Base-by-base conservation (phyloP, 1,140 invertebrate genomes). In the Hermetia illucens region DNA sequence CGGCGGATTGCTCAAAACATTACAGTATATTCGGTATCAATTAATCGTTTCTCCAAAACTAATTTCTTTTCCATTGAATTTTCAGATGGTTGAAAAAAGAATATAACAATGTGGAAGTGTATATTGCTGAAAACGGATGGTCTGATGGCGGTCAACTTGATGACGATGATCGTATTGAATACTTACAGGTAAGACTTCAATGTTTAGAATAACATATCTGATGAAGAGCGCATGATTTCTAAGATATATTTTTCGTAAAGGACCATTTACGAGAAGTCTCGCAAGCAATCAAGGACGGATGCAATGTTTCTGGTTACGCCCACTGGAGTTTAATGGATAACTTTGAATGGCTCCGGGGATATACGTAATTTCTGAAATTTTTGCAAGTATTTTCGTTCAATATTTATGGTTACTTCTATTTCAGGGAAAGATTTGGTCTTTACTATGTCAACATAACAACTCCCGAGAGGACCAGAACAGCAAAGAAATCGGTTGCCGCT, bases 261-360 rank as follows among this genome's bases (percentile, higher is more conserved):
- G 50, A 51, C 3, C 80, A 84, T 49, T 62, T 85, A 13, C 68
- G 70, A 38, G 65, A 74, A 10, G 56, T 83, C 40, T 59, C 79
- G 16, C 66, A 71, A 44, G 78, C 81, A 1, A 69, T 84, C 4
- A 44, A 63, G 12, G 74, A 82, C 45, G 66, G 69, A 0, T 74
- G 73, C 21, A 69, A 77, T 25, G 68, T 87, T 0, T 53, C 62
- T 12, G 75, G 67, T 0, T 87, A 85, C 46, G 71, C 75, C 0
- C 63, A 71, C 29, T 87, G 83, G 82, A 77, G 74, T 42, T 52
- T 88, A 1, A 60, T 86, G 44, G 83, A 87, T 42, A 86, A 83
- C 55, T 84, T 84, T 52, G 82, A 88, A 58, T 88, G 82, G 82
- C 53, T 55, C 2, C 51, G 47, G n/a, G 77, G 76, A 32, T 78